phyloP scores from a whole-genome alignment of 2,888 invertebrate genomes.

The Tubiluchus corallicola region DNA sequence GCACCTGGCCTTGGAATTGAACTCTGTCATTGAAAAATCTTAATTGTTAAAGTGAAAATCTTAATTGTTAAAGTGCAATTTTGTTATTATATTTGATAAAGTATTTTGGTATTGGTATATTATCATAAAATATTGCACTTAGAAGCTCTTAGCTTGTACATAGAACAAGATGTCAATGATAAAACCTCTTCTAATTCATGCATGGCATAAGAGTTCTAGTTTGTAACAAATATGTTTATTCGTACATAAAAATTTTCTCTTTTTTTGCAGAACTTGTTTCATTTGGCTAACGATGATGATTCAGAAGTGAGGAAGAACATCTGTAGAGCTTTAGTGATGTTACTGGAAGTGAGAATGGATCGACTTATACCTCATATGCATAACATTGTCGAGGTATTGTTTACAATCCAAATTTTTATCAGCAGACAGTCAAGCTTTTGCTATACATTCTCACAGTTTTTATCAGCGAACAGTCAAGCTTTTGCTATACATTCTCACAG shows the following conservation, averaged over 20 bases:
- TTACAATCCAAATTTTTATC: too few relatives aligned
- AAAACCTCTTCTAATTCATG: too few relatives aligned
- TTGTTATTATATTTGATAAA: too few relatives aligned
- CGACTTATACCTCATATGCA: conserved; percentile 83
- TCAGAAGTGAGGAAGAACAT: conserved; percentile 95
- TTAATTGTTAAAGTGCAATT: too few relatives aligned
- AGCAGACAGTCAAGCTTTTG: conserved; percentile 7
- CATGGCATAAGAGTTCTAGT: neutral
- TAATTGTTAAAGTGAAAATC: too few relatives aligned
- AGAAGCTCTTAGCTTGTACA: too few relatives aligned
- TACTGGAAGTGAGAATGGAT: conserved; percentile 87
- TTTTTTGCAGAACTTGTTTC: conserved; percentile 53
- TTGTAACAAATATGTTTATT: conserved; percentile 6
- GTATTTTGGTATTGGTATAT: too few relatives aligned
- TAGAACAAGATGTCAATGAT: too few relatives aligned
- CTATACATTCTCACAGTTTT: neutral
- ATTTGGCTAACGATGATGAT: conserved; percentile 83
- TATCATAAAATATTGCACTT: too few relatives aligned
- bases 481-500: neutral
- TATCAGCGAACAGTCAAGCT: neutral
- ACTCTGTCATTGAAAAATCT: too few relatives aligned
- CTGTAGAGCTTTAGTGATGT: conserved; percentile 85
- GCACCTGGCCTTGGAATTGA: too few relatives aligned
- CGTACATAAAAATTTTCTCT: neutral
- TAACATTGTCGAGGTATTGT: conserved; percentile 88